Percentiles rank a stretch among this genome's conserved stretches.
These are phyloP conservation scores for Metalampra italica DNA, from an alignment of 2,888 invertebrate species.

Conservation along the genomic window DNA sequence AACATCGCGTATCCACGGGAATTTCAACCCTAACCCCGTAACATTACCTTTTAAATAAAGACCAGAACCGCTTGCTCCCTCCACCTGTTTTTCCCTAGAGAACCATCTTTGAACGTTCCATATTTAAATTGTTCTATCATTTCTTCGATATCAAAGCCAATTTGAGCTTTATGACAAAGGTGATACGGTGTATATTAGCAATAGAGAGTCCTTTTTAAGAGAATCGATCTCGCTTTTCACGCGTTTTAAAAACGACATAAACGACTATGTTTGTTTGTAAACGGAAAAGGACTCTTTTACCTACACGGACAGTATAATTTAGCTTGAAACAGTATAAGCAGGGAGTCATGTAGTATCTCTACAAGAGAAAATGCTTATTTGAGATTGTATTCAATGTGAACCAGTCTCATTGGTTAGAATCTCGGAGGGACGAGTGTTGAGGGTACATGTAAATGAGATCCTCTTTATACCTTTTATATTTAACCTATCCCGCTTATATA, in stretches of 20 bases:
- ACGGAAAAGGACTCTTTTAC: slow-evolving; percentile 21
- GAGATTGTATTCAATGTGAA: slow-evolving; percentile 46
- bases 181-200: slow-evolving; percentile 23
- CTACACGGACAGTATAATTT: slow-evolving; percentile 11
- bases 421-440: slow-evolving; percentile 26
- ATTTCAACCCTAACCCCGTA: slow-evolving; percentile 20
- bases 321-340: slow-evolving; percentile 27
- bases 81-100: slow-evolving; percentile 69
- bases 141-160: slow-evolving; percentile 23
- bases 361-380: slow-evolving; percentile 46
- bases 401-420: slow-evolving; percentile 47
- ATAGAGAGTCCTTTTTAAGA: slow-evolving; percentile 42
- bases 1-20: slow-evolving; percentile 28
- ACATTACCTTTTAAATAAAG: slow-evolving; percentile 12
- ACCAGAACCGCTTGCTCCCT: slow-evolving; percentile 32
- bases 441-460: slow-evolving; percentile 4
- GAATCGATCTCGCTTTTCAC: slow-evolving; percentile 68
- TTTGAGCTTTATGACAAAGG: slow-evolving; percentile 15
- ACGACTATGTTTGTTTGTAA: slow-evolving; percentile 17
- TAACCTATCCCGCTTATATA: too few species aligned
- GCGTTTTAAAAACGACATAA: slow-evolving; percentile 33
- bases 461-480: neutral
- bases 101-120: slow-evolving; percentile 73
- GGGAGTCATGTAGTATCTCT: slow-evolving; percentile 60
- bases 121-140: slow-evolving; percentile 71